Percentiles rank a stretch among this genome's conserved stretches.
phyloP scores from a whole-genome alignment of 2,888 invertebrate species.

The Pyralis farinalis region DNA sequence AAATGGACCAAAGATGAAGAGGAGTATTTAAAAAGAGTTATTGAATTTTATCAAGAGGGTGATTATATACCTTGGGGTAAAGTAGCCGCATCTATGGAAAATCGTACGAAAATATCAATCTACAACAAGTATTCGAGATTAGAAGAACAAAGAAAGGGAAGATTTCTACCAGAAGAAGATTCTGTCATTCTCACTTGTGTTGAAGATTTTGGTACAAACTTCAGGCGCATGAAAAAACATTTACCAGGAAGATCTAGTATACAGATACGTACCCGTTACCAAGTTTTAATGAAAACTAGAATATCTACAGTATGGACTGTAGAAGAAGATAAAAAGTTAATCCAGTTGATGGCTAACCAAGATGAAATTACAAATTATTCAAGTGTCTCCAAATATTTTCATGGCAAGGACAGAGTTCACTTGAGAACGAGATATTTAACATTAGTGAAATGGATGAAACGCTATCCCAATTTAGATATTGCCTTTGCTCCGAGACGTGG shows the following conservation, averaged over 20 bases:
- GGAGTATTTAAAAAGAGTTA: slow-evolving; percentile 79
- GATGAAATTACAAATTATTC: slow-evolving; percentile 50
- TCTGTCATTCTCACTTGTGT: slow-evolving; percentile 82
- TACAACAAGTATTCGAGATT: slow-evolving; percentile 79
- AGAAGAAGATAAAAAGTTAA: slow-evolving; percentile 82
- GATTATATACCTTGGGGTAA: slow-evolving; percentile 88
- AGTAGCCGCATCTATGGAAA: slow-evolving; percentile 82
- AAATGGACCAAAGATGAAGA: slow-evolving; percentile 88
- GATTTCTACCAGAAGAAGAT: slow-evolving; percentile 86
- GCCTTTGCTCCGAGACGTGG: slow-evolving; percentile 58
- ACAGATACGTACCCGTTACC: slow-evolving; percentile 83
- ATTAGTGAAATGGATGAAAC: slow-evolving; percentile 72
- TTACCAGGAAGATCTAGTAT: slow-evolving; percentile 82
- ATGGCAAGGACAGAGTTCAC: slow-evolving; percentile 78
- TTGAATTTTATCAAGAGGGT: slow-evolving; percentile 83
- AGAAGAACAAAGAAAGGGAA: slow-evolving; percentile 74
- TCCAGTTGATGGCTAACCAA: slow-evolving; percentile 77
- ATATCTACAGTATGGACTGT: slow-evolving; percentile 80
- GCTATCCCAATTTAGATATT: slow-evolving; percentile 61
- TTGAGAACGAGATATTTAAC: slow-evolving; percentile 82
- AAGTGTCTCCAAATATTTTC: slow-evolving; percentile 71
- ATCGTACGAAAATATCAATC: slow-evolving; percentile 83
- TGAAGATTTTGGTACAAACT: slow-evolving; percentile 82
- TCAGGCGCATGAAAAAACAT: slow-evolving; percentile 77
- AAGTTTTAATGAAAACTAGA: slow-evolving; percentile 63